Conservation (phyloP, 2,888 invertebrate genomes). For the Heliconius charithonia region DNA sequence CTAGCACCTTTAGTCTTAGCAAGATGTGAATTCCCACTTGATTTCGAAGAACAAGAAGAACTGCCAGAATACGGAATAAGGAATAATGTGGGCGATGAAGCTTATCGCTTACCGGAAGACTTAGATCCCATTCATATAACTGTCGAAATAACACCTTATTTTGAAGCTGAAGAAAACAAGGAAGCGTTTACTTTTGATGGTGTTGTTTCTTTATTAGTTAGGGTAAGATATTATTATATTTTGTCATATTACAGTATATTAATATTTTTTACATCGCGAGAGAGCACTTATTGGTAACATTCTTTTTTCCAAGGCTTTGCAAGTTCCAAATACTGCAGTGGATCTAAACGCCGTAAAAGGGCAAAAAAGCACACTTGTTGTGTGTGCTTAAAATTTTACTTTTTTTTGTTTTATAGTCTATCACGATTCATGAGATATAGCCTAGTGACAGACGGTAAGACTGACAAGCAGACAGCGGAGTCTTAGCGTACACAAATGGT, state of each 20-base stretch:
- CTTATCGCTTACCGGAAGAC: constrained; percentile 70
- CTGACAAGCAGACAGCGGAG: too few species aligned
- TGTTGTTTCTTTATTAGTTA: constrained; percentile 64
- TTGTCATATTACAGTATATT: background rate
- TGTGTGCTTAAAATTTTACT: too few species aligned
- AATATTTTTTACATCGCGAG: too few species aligned
- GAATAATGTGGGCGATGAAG: constrained; percentile 49
- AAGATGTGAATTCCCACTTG: constrained; percentile 65
- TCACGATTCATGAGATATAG: too few species aligned
- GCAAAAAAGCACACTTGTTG: too few species aligned
- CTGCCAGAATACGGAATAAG: constrained; percentile 40
- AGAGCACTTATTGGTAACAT: too few species aligned
- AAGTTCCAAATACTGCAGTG: too few species aligned
- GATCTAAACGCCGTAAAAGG: too few species aligned
- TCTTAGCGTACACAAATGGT: too few species aligned
- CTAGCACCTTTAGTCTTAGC: constrained; percentile 58
- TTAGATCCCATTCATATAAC: constrained; percentile 81
- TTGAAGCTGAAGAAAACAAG: constrained; percentile 63
- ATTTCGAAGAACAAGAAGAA: constrained; percentile 56
- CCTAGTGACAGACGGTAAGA: too few species aligned
- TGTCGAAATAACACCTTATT: constrained; percentile 81
- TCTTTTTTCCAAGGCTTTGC: too few species aligned
- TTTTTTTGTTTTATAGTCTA: too few species aligned
- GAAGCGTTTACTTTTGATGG: constrained; percentile 78
- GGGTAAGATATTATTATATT: constrained; percentile 55